Base-by-base conservation (phyloP, 2,888 invertebrate genomes). In the Callyntrura guangdongensis region DNA sequence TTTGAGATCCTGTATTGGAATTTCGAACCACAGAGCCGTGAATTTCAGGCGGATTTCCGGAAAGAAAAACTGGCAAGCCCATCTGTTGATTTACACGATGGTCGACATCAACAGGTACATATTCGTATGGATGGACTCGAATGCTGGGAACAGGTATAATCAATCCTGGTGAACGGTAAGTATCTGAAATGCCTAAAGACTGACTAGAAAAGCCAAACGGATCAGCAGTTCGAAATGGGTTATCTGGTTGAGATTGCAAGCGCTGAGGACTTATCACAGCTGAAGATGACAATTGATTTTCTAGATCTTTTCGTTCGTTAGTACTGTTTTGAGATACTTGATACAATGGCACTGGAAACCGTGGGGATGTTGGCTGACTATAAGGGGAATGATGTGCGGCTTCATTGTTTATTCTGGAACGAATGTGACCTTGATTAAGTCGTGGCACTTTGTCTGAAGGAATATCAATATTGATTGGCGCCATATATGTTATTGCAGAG, bases 391-490 rank as follows among this genome's bases (percentile, higher is more conserved):
- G 74, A 49, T 47, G 53, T 77, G 47, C 49, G 1, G n/a, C 12
- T 1, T 77, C 47, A 9, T 14, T 22, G 12, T 79, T 53, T 6
- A 11, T 14, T 59, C 11, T 61, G 2, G 6, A 0, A 8, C 6
- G 45, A 36, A 17, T 3, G 6, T 17, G 81, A 36, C 45, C 17
- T 11, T 22, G 1, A 0, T 59, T 17, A 27, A 0, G 36, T 36
- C 1, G n/a, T 11, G 61, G 36, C 11, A 14, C 17, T n/a, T 67
- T 47, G 20, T 74, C 47, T 0, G 47, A 0, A 0, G 83, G 83
- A 22, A 85, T 85, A 0, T 85, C 72, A 5, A 85, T 20, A 17
- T 72, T 69, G 12, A 86, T 53, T 6, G 86, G 86, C 9, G 53
- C 85, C 56, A 45, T 85, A 14, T 72, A 25, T 12, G 82, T 61